phyloP scores from a whole-genome alignment of 2,888 invertebrate species.

The Listrodromus nycthemerus region DNA sequence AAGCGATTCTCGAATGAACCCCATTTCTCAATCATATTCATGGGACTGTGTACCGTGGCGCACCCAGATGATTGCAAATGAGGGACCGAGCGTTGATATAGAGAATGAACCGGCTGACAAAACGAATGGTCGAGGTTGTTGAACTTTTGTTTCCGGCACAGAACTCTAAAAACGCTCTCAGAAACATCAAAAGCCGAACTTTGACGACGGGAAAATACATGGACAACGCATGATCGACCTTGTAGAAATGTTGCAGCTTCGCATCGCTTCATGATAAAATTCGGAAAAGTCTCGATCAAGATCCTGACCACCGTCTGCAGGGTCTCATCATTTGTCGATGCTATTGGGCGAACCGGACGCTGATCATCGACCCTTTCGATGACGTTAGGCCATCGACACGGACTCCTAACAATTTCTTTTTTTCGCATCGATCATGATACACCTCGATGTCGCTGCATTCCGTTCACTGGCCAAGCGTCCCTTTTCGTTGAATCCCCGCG shows the following conservation, averaged over 20 bases:
- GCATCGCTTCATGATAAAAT: no score
- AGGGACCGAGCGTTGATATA: not conserved
- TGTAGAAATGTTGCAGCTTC: no score
- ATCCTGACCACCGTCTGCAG: no score
- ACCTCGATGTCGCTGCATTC: slow-evolving; percentile 1
- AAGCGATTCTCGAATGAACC: not conserved
- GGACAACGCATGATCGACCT: not conserved
- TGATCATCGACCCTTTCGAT: not conserved
- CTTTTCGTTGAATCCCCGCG: slow-evolving; percentile 12
- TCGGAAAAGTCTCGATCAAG: no score
- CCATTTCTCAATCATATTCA: not conserved
- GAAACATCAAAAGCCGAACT: not conserved
- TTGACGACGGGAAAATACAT: not conserved
- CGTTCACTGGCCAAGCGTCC: not conserved
- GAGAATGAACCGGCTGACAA: not conserved
- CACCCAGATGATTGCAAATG: not conserved
- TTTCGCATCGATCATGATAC: not conserved
- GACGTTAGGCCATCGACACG: not conserved
- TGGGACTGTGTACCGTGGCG: not conserved
- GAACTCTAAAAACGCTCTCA: not conserved
- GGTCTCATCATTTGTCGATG: not conserved
- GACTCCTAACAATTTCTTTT: slow-evolving; percentile 21
- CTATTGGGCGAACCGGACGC: not conserved
- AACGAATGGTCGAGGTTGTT: not conserved
- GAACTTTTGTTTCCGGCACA: not conserved